A percentile compares a stretch with the other conserved stretches of the same genome.
phyloP scores from a whole-genome alignment of 2,888 invertebrate species.

The Megalurothrips usitatus region DNA sequence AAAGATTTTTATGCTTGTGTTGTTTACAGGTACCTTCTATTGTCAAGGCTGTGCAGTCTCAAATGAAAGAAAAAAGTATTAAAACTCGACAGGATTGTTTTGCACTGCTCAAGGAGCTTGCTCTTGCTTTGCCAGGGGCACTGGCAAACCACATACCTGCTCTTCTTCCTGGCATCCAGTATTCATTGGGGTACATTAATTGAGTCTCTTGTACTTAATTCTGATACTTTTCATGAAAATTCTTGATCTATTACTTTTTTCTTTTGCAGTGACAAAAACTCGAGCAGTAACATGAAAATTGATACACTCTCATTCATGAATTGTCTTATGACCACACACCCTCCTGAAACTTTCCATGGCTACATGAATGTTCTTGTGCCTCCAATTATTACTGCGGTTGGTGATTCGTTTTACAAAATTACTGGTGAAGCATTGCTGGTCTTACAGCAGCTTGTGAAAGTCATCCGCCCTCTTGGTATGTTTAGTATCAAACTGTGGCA shows the following conservation, averaged over 20 bases:
- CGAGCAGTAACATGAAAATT: conserved; percentile 96
- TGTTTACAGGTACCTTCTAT: conserved; percentile 65
- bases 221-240: not conserved
- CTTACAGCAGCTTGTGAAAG: conserved; percentile 88
- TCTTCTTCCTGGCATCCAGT: conserved; percentile 74
- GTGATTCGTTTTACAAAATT: conserved; percentile 97
- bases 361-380: conserved; percentile 75
- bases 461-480: conserved; percentile 74
- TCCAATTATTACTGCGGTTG: conserved; percentile 82
- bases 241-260: conserved; percentile 32
- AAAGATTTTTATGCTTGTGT: too few species aligned
- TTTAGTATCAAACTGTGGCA: not conserved
- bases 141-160: conserved; percentile 77
- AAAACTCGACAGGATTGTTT: conserved; percentile 91
- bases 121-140: conserved; percentile 83
- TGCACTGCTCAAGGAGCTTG: conserved; percentile 81
- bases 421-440: conserved; percentile 93
- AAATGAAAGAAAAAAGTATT: conserved; percentile 79
- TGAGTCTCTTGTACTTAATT: not conserved
- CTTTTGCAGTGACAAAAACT: conserved; percentile 72
- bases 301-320: conserved; percentile 91
- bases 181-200: conserved; percentile 36
- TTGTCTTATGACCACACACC: conserved; percentile 74
- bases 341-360: conserved; percentile 70
- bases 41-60: conserved; percentile 82